phyloP scores from a whole-genome alignment of 2,888 invertebrate genomes.

The Lacanobia wlatinum region DNA sequence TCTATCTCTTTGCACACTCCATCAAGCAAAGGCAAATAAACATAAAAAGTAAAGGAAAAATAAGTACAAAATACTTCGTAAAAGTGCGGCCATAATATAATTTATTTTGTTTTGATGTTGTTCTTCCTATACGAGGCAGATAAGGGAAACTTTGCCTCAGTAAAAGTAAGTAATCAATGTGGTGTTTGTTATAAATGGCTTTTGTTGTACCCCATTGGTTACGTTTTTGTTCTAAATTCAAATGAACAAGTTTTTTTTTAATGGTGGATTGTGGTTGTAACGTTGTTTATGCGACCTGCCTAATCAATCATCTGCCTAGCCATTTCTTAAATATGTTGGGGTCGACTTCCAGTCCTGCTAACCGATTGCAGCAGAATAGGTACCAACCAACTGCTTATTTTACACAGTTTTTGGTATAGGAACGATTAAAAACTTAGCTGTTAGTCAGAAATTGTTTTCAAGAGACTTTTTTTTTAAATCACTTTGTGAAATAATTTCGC shows the following conservation, averaged over 20 bases:
- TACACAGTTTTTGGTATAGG: no score
- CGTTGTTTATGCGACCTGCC: no score
- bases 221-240: slow-evolving; percentile 34
- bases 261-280: neutral
- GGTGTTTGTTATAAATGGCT: slow-evolving; percentile 68
- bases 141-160: slow-evolving; percentile 63
- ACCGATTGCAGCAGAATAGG: no score
- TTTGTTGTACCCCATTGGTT: slow-evolving; percentile 65
- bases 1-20: slow-evolving; percentile 50
- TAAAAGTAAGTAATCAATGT: slow-evolving; percentile 66
- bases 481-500: no score
- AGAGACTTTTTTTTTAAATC: no score
- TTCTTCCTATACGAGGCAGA: slow-evolving; percentile 62
- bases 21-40: slow-evolving; percentile 63
- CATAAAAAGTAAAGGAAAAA: slow-evolving; percentile 60
- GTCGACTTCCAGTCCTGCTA: no score
- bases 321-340: no score
- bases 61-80: slow-evolving; percentile 63
- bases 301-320: no score
- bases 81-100: slow-evolving; percentile 59
- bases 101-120: slow-evolving; percentile 71
- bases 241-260: slow-evolving; percentile 16
- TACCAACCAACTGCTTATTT: no score
- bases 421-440: no score
- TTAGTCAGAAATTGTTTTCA: no score